Percentiles rank a stretch among this genome's conserved stretches.
Evolutionary conservation across 2,797 vertebrate species (phyloP).

Genomic region (Pelochelys cantorii): DNA sequence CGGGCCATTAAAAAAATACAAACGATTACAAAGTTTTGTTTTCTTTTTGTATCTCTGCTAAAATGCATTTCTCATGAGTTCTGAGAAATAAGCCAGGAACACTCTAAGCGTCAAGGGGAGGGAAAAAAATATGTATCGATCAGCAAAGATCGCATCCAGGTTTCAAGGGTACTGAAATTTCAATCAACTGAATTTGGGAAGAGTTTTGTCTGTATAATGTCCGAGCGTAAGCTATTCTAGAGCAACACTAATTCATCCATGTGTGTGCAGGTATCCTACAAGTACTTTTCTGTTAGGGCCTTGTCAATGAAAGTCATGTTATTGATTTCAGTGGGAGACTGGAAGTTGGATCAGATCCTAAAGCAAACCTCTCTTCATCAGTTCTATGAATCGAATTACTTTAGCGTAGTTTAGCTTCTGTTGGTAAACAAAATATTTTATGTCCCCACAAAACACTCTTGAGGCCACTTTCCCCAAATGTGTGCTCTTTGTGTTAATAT

Average conservation of each 20-base stretch:
- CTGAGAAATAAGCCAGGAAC: conserved; percentile 37
- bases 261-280: not conserved
- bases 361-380: not conserved
- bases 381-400: not conserved
- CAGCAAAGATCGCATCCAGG: conserved; percentile 37
- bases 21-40: not conserved
- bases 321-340: not conserved
- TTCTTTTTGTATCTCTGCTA: rapidly evolving
- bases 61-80: not conserved
- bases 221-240: conserved; percentile 59
- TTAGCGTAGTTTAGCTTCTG: not conserved
- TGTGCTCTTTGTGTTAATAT: not conserved
- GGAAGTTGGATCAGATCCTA: rapidly evolving
- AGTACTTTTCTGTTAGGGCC: not conserved
- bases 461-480: not conserved
- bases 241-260: conserved; percentile 41
- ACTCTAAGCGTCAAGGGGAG: not conserved
- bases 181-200: not conserved
- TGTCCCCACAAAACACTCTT: not conserved
- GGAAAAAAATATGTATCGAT: conserved; percentile 43
- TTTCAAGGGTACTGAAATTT: conserved; percentile 50
- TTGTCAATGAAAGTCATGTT: not conserved
- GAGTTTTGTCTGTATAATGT: not conserved
- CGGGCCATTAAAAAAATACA: not conserved
- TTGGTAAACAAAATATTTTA: rapidly evolving